phyloP scores from a whole-genome alignment of 1,140 invertebrate genomes.

The Ceratina australensis region DNA sequence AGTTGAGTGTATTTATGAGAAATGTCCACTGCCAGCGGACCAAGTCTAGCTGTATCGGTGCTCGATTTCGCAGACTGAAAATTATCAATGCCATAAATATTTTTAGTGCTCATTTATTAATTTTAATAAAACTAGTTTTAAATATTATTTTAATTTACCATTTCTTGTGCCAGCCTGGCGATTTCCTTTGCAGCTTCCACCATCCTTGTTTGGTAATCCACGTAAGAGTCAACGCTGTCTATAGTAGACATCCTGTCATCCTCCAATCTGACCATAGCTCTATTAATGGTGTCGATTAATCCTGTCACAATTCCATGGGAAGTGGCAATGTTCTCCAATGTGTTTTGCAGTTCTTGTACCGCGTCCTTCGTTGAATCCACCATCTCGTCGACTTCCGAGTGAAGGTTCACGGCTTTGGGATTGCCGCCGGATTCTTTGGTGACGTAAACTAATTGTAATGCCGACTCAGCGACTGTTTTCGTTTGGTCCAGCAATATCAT shows the following conservation, averaged over 20 bases:
- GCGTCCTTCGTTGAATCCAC: conserved; percentile 89
- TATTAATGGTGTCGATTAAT: conserved; percentile 93
- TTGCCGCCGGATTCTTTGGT: conserved; percentile 96
- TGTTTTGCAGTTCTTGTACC: conserved; percentile 89
- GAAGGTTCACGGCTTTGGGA: conserved; percentile 89
- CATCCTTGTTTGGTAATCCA: conserved; percentile 99
- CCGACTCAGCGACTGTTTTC: conserved; percentile 95
- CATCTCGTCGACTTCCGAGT: conserved; percentile 91
- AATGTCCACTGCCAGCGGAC: conserved; percentile 90
- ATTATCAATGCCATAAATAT: neutral
- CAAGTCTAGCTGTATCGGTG: conserved; percentile 86
- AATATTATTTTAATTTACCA: conserved; percentile 82
- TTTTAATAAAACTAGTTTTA: neutral
- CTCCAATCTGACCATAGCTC: conserved; percentile 90
- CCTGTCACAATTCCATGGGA: conserved; percentile 92
- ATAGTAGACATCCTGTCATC: conserved; percentile 81
- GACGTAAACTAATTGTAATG: conserved; percentile 90
- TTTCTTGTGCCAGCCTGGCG: conserved; percentile 94
- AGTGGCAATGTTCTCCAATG: conserved; percentile 91
- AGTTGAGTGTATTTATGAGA: conserved; percentile 93
- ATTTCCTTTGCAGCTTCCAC: conserved; percentile 96
- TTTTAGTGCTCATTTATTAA: neutral
- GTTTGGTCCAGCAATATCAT: conserved; percentile 93
- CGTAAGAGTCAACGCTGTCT: conserved; percentile 86
- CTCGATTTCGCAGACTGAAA: conserved; percentile 86